These are phyloP conservation scores for Python bivittatus DNA, from an alignment of 2,113 vertebrate genomes.

Conservation along the genomic window DNA sequence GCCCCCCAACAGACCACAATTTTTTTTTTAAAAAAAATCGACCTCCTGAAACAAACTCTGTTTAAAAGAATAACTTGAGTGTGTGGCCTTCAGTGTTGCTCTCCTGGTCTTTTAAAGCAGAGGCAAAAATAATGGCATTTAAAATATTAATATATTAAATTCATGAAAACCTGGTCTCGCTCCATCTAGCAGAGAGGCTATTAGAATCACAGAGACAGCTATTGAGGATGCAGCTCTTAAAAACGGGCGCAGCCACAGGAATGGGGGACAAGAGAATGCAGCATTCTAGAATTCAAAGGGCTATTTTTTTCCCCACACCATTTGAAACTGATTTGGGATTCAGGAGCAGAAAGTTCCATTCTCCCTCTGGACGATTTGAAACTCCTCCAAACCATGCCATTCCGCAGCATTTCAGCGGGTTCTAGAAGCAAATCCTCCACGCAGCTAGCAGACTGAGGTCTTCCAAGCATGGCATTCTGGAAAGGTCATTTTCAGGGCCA, in stretches of 20 bases:
- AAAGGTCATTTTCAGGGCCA: too few relatives aligned
- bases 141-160: neutral
- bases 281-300: neutral
- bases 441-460: neutral
- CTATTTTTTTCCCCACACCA: neutral
- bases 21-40: neutral
- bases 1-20: neutral
- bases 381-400: neutral
- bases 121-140: neutral
- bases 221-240: neutral
- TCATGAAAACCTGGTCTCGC: neutral
- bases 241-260: neutral
- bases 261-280: neutral
- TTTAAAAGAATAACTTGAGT: neutral
- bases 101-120: too few relatives aligned
- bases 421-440: neutral
- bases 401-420: neutral
- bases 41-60: neutral
- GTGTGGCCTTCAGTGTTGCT: neutral
- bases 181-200: neutral
- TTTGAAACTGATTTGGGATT: neutral
- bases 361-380: neutral
- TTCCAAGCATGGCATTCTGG: neutral
- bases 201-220: neutral
- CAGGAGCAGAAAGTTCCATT: neutral